Evolutionary conservation across 2,113 vertebrate species (phyloP).

Genomic region (Pimephales promelas): DNA sequence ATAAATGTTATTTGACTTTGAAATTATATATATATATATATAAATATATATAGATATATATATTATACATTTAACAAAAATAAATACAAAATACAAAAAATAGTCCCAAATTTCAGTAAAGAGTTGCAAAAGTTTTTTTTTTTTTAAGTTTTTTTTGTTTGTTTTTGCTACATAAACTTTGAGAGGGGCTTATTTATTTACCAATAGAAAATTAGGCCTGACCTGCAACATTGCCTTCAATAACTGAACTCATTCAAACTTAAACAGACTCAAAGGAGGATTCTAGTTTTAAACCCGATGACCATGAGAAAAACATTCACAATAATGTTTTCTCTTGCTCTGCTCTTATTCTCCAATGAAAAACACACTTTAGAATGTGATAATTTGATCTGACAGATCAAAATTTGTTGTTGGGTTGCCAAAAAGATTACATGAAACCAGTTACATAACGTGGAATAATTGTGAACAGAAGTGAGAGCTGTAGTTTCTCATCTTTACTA

Average conservation of each 20-base stretch:
- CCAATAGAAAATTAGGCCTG: not conserved
- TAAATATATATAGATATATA: too few species aligned
- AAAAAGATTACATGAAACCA: not conserved
- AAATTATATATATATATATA: too few species aligned
- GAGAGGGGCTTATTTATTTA: not conserved
- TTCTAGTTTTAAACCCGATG: conserved; percentile 1
- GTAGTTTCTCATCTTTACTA: not conserved
- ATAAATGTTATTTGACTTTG: not conserved
- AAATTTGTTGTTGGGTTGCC: not conserved
- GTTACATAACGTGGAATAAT: conserved; percentile 15
- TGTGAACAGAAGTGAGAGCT: conserved; percentile 19
- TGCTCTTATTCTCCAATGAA: not conserved
- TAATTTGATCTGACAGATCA: conserved; percentile 11
- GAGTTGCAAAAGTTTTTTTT: too few species aligned
- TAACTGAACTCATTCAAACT: not conserved
- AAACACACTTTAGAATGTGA: not conserved
- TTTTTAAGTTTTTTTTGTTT: too few species aligned
- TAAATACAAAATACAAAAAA: too few species aligned
- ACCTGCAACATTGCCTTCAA: not conserved
- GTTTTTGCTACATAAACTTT: too few species aligned
- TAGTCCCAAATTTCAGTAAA: too few species aligned
- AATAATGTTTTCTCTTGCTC: not conserved
- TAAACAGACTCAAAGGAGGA: not conserved
- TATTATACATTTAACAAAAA: too few species aligned
- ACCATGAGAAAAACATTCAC: not conserved